A percentile compares a stretch with the other conserved stretches of the same genome.
Conservation (phyloP, 2,888 invertebrate genomes). For the Bedellia somnulentella region DNA sequence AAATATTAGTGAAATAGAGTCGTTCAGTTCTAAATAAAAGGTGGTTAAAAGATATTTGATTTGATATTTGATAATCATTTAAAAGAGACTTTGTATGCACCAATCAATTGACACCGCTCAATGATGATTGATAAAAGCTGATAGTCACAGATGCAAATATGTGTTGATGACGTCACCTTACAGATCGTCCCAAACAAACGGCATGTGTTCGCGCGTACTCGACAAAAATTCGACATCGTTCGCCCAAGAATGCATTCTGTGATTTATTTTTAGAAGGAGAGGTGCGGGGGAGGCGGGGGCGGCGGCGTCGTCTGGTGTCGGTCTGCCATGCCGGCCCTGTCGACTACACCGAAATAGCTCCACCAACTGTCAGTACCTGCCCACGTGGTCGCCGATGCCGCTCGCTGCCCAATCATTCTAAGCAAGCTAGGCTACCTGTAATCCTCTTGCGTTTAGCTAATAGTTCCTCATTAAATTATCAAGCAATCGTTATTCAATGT, state of each 20-base stretch:
- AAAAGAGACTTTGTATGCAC: too few relatives aligned
- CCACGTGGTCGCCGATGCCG: constrained; percentile 3
- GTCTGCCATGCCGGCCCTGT: constrained; percentile 67
- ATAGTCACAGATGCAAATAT: too few relatives aligned
- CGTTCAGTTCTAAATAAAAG: too few relatives aligned
- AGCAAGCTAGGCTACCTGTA: not conserved
- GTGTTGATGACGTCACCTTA: too few relatives aligned
- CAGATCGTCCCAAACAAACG: constrained; percentile 58
- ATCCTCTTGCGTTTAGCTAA: constrained; percentile 6
- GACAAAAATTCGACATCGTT: constrained; percentile 61
- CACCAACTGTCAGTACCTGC: constrained; percentile 45
- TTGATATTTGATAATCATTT: too few relatives aligned
- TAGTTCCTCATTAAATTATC: constrained; percentile 21
- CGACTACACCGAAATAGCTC: constrained; percentile 60
- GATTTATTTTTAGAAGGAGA: constrained; percentile 53
- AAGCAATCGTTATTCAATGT: too few relatives aligned
- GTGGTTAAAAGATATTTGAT: too few relatives aligned
- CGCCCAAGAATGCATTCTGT: constrained; percentile 59
- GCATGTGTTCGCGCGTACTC: constrained; percentile 60
- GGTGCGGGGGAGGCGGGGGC: constrained; percentile 48
- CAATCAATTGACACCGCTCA: too few relatives aligned
- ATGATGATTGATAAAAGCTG: too few relatives aligned
- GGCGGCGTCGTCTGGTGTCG: constrained; percentile 59
- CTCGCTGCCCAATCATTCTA: constrained; percentile 2
- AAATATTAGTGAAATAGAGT: too few relatives aligned